Conservation (phyloP, 2,888 invertebrate genomes). For the Meandrusa payeni region DNA sequence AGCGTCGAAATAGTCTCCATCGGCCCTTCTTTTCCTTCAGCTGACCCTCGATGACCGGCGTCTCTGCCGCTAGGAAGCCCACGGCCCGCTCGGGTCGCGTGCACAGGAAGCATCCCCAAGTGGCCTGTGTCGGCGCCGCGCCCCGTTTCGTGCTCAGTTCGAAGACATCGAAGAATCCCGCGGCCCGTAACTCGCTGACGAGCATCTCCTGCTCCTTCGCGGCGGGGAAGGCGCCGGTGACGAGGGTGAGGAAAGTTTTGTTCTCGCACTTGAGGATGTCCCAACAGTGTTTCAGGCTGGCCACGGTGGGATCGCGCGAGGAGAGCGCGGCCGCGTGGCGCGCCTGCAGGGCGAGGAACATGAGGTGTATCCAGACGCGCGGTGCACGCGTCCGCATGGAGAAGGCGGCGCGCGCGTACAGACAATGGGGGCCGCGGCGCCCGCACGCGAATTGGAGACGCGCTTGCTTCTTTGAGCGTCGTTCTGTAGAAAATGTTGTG, state of each 20-base stretch:
- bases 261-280: slow-evolving; percentile 96
- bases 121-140: slow-evolving; percentile 46
- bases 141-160: slow-evolving; percentile 83
- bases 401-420: slow-evolving; percentile 90
- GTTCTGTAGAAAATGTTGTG: too few relatives aligned
- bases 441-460: slow-evolving; percentile 95
- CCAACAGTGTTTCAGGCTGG: slow-evolving; percentile 95
- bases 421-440: slow-evolving; percentile 90
- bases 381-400: slow-evolving; percentile 90
- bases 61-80: slow-evolving; percentile 89
- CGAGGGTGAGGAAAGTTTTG: slow-evolving; percentile 92
- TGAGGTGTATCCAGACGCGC: slow-evolving; percentile 96
- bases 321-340: slow-evolving; percentile 88
- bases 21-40: slow-evolving; percentile 95
- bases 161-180: slow-evolving; percentile 96
- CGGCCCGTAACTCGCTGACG: slow-evolving; percentile 90
- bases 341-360: slow-evolving; percentile 96
- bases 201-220: slow-evolving; percentile 94
- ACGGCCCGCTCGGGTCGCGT: slow-evolving; percentile 94
- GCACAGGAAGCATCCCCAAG: slow-evolving; percentile 96
- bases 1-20: slow-evolving; percentile 94
- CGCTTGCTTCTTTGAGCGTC: slow-evolving; percentile 91
- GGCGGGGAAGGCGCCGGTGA: slow-evolving; percentile 96
- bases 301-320: slow-evolving; percentile 89
- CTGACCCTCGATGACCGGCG: slow-evolving; percentile 94